Percentiles rank a stretch among this genome's conserved stretches.
Evolutionary conservation across 2,888 invertebrate species (phyloP).

Genomic region (Clepsis dumicolana): DNA sequence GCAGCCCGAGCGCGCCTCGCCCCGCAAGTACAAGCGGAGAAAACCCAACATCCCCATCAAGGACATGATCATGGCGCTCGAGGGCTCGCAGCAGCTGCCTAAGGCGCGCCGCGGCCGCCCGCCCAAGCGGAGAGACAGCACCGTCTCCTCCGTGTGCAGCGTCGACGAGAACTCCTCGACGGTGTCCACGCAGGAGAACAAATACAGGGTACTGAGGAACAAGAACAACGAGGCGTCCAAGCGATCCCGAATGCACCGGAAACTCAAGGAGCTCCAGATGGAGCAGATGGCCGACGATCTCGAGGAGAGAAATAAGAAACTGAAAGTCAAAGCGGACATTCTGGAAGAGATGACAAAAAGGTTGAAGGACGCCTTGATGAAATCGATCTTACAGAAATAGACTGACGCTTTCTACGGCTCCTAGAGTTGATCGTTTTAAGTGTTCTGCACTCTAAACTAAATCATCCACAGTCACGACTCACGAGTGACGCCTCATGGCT

Average conservation of each 20-base stretch:
- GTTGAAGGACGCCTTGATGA: conserved; percentile 88
- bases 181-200: conserved; percentile 76
- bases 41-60: conserved; percentile 75
- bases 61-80: conserved; percentile 76
- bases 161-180: conserved; percentile 74
- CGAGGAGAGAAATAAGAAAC: conserved; percentile 87
- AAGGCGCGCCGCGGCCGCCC: conserved; percentile 84
- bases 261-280: conserved; percentile 86
- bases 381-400: conserved; percentile 87
- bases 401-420: conserved; percentile 37
- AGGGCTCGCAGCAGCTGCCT: conserved; percentile 71
- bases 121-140: conserved; percentile 82
- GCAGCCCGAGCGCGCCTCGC: conserved; percentile 60
- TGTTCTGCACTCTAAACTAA: conserved; percentile 40
- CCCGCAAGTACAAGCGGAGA: conserved; percentile 69
- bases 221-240: conserved; percentile 93
- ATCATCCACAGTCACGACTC: conserved; percentile 21
- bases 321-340: conserved; percentile 88
- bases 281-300: conserved; percentile 82
- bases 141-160: conserved; percentile 76
- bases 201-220: conserved; percentile 89
- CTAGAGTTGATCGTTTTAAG: conserved; percentile 17
- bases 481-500: conserved; percentile 31
- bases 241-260: conserved; percentile 90
- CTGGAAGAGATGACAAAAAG: conserved; percentile 89